Base-by-base conservation (phyloP, 2,797 vertebrate genomes). In the Acanthis flammea region DNA sequence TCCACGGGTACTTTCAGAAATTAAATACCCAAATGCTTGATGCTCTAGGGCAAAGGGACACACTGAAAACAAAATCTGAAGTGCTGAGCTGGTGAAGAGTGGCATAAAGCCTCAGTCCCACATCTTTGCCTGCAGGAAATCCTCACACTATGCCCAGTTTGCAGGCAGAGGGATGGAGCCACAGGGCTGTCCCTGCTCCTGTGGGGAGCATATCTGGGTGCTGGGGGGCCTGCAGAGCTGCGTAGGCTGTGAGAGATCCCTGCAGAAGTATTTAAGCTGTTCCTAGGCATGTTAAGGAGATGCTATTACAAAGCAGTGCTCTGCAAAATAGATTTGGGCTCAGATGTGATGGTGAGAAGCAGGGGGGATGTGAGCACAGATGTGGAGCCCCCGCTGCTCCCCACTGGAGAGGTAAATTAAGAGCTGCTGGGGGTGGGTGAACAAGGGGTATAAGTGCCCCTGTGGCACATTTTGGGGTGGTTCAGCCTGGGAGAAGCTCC, bases 251-350 rank as follows among this genome's bases (percentile, higher is more conserved):
- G 5, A 81, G 39, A 76, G 15, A 42, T 62, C 44, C 37, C 92
- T 95, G 96, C 81, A 93, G 78, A 95, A 96, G 76, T 73, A 57
- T 67, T 96, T 94, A 95, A 83, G 72, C 76, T 61, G 41, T n/a
- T 48, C 28, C 51, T 72, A 86, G 72, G 61, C 33, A 4, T 2
- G 51, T 71, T 41, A 48, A 75, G 62, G 82, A 70, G 74, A 66
- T 80, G 63, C 8, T 27, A 2, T 94, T 91, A 81, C 73, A 71
- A 61, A 75, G 60, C 13, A 25, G 28, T 0, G 9, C 63, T 97
- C 96, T 97, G 96, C 95, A 96, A 92, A 96, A 97, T 30, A 95
- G 91, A 95, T 97, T 93, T 90, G 79, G 74, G 60, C 48, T 95
- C 74, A 75, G 85, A 86, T 35, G 45, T 19, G 51, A 75, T 0